Conservation (phyloP, 2,797 vertebrate species). For the Synaphobranchus kaupii region DNA sequence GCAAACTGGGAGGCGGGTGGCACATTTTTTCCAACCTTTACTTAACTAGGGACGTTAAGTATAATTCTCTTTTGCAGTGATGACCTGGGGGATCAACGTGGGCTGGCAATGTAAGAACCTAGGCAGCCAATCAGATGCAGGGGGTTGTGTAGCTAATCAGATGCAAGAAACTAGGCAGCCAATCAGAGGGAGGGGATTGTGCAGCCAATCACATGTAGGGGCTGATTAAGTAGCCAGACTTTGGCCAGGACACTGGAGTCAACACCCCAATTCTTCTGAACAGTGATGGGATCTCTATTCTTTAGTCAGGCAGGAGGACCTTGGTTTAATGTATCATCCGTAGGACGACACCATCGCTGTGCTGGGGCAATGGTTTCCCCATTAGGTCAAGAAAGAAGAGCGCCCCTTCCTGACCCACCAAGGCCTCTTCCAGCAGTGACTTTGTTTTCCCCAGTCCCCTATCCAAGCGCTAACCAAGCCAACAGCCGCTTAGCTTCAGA, state of each 20-base stretch:
- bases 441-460: neutral
- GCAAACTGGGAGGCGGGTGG: neutral
- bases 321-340: neutral
- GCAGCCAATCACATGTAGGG: too few relatives aligned
- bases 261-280: neutral
- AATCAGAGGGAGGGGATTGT: too few relatives aligned
- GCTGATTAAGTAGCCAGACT: neutral
- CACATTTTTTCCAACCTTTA: neutral
- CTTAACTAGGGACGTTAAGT: neutral
- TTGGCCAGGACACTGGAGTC: neutral
- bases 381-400: neutral
- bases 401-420: neutral
- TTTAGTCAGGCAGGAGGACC: neutral
- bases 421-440: neutral
- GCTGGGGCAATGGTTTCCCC: neutral
- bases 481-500: neutral
- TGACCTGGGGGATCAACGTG: neutral
- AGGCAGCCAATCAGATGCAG: too few relatives aligned
- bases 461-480: neutral
- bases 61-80: neutral
- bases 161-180: too few relatives aligned
- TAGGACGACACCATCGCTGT: neutral
- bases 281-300: neutral
- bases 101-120: neutral
- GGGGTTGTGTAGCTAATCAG: too few relatives aligned